Percentiles rank a stretch among this genome's conserved stretches.
Evolutionary conservation across 2,797 vertebrate genomes (phyloP).

Genomic region (Catamblyrhynchus diadema): DNA sequence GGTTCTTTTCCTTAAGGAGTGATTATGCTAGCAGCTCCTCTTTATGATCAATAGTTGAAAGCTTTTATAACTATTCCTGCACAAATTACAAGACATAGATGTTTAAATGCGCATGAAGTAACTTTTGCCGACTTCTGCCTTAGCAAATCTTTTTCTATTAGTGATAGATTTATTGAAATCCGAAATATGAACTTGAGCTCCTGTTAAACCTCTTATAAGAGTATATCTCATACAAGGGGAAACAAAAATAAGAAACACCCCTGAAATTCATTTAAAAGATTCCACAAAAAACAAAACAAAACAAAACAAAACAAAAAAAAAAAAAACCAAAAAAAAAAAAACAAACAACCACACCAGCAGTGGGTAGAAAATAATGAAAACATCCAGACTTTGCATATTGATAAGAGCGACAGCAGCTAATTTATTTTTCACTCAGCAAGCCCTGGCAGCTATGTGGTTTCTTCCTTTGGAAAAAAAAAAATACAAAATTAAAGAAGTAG

Average conservation of each 20-base stretch:
- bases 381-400: background rate
- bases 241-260: background rate
- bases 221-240: background rate
- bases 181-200: background rate
- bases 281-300: background rate
- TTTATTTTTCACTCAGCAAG: background rate
- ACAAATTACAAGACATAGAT: background rate
- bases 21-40: background rate
- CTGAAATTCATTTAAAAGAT: background rate
- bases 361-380: background rate
- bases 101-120: background rate
- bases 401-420: background rate
- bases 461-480: background rate
- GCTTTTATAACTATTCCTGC: background rate
- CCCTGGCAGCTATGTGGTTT: background rate
- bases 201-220: background rate
- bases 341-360: background rate
- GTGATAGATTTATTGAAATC: background rate
- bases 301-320: no score
- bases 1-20: background rate
- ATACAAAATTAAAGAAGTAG: background rate
- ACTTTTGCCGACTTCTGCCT: background rate
- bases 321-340: background rate
- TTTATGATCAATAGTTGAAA: background rate
- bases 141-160: background rate